Evolutionary conservation across 2,113 vertebrate species (phyloP).

Genomic region (Osmerus mordax): DNA sequence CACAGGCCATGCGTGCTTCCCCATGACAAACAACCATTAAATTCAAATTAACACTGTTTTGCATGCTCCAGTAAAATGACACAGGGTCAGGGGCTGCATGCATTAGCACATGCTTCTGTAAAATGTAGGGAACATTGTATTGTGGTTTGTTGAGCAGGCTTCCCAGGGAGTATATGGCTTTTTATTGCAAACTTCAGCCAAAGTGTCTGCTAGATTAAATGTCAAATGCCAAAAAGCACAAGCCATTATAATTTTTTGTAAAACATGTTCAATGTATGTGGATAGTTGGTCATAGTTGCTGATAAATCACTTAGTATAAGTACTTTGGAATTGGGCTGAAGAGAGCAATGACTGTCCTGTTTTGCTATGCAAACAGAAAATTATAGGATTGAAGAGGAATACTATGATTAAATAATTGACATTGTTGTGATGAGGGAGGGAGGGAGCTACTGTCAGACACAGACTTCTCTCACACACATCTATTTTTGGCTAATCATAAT

Average conservation of each 20-base stretch:
- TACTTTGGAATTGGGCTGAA: too few species aligned
- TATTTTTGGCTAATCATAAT: slow-evolving; percentile 68
- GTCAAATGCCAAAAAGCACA: too few species aligned
- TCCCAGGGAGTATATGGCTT: slow-evolving; percentile 31
- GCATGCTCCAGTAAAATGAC: slow-evolving; percentile 53
- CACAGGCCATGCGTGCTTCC: slow-evolving; percentile 39
- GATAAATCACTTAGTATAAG: too few species aligned
- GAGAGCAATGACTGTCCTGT: too few species aligned
- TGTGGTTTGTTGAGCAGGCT: slow-evolving; percentile 34
- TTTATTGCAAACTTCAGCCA: slow-evolving; percentile 8
- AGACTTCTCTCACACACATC: slow-evolving; percentile 41
- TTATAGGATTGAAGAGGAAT: too few species aligned
- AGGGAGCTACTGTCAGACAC: slow-evolving; percentile 39
- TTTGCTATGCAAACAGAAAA: too few species aligned
- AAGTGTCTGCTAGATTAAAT: too few species aligned
- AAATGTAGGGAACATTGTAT: slow-evolving; percentile 41
- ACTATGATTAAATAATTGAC: too few species aligned
- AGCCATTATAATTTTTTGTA: too few species aligned
- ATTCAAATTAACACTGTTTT: slow-evolving; percentile 60
- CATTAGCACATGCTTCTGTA: slow-evolving; percentile 47
- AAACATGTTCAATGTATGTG: too few species aligned
- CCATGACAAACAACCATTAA: slow-evolving; percentile 58
- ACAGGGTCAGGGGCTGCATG: slow-evolving; percentile 53
- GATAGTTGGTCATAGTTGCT: too few species aligned
- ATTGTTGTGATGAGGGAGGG: slow-evolving; percentile 1